These are phyloP conservation scores for Fistularia tabacaria DNA, from an alignment of 2,797 vertebrate species.

Conservation along the genomic window DNA sequence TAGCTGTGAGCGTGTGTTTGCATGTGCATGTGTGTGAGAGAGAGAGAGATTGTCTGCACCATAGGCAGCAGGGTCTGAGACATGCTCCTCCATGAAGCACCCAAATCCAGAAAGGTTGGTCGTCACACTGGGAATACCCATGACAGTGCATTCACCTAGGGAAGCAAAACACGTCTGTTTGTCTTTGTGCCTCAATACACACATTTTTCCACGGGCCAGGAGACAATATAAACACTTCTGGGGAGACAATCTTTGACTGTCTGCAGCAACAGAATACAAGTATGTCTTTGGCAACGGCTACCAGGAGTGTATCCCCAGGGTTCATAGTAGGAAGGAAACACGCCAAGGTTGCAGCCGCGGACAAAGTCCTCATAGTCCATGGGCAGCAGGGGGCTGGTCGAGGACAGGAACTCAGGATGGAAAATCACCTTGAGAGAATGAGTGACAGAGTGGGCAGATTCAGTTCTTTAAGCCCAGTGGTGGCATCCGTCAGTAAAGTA, in stretches of 20 bases:
- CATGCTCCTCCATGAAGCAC: constrained; percentile 95
- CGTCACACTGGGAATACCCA: constrained; percentile 97
- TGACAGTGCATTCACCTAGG: constrained; percentile 92
- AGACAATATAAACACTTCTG: too few species aligned
- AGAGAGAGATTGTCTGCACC: constrained; percentile 63
- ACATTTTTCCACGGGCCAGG: too few species aligned
- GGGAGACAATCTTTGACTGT: too few species aligned
- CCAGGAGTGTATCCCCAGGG: constrained; percentile 98
- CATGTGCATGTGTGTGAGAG: constrained; percentile 5
- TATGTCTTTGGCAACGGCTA: constrained; percentile 43
- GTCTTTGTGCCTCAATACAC: background rate
- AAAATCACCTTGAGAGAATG: constrained; percentile 81
- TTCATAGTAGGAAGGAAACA: constrained; percentile 97
- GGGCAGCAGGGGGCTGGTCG: constrained; percentile 90
- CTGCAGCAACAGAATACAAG: too few species aligned
- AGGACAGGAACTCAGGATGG: constrained; percentile 95
- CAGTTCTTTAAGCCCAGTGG: background rate
- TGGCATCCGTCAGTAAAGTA: too few species aligned
- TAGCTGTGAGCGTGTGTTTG: constrained; percentile 1
- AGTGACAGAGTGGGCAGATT: background rate
- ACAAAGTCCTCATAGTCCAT: constrained; percentile 98
- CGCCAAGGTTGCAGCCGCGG: constrained; percentile 94
- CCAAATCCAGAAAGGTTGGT: constrained; percentile 97
- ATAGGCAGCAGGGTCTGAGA: constrained; percentile 90
- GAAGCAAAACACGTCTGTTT: background rate